phyloP scores from a whole-genome alignment of 2,888 invertebrate genomes.

The Siphlonurus alternatus region DNA sequence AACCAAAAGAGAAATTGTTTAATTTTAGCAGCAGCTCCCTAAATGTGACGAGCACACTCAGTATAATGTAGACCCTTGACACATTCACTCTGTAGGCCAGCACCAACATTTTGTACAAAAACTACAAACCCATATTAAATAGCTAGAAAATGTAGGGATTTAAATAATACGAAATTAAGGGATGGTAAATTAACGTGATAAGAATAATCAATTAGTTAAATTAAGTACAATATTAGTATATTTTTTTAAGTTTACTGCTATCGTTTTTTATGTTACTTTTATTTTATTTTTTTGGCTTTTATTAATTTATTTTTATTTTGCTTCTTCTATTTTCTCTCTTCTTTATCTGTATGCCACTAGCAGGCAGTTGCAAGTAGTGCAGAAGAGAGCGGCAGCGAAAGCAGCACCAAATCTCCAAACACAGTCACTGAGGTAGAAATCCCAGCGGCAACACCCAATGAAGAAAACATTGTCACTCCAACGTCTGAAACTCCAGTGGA shows the following conservation, averaged over 20 bases:
- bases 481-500: constrained; percentile 5
- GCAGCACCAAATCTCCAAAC: background rate
- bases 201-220: background rate
- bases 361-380: constrained; percentile 9
- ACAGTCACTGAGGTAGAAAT: constrained; percentile 1
- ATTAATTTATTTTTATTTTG: constrained; percentile 9
- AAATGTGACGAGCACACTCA: background rate
- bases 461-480: no score
- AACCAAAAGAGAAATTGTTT: no score
- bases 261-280: background rate
- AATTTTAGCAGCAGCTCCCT: no score
- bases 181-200: background rate
- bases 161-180: background rate
- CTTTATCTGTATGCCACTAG: constrained; percentile 9
- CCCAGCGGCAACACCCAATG: no score
- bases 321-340: constrained; percentile 7
- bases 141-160: background rate
- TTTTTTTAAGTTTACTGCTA: background rate
- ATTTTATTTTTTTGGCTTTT: background rate
- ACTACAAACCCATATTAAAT: constrained; percentile 5
- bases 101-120: constrained; percentile 7
- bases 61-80: background rate
- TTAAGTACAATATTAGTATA: constrained; percentile 3
- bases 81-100: constrained; percentile 13
- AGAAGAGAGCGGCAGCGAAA: background rate